Evolutionary conservation across 2,113 vertebrate species (phyloP), one percentile per base, ranked within the genome.

Genomic region (Heptranchias perlo): DNA sequence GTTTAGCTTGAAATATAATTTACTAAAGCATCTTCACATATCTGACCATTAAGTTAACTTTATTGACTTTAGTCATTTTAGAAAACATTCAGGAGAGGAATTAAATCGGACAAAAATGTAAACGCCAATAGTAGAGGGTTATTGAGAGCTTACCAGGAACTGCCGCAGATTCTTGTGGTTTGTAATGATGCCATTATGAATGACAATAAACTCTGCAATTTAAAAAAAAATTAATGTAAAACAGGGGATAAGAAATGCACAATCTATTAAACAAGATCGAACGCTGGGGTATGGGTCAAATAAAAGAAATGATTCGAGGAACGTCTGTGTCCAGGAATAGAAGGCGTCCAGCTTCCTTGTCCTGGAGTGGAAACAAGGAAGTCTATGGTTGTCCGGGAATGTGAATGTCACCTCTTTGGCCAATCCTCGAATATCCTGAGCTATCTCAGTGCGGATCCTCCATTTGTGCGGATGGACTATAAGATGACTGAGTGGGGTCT

Each of bases 151-250:
- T 95, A 96, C 96, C 96, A 96, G 91, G 91, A 96, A 96, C 69
- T 1, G 69, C 25, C 35, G 58, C 65, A 96, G 69, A 58, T 95
- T 65, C 67, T 76, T 96, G 91, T 95, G 64, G 91, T 96, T 96
- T 16, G 96, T 96, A 76, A 96, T 96, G 64, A 96, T 96, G 23
- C 96, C 96, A 76, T 96, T 96, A 52, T 96, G 96, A 44, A 96
- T 96, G 39, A 96, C 96, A 8, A 96, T 62, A 95, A 96, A 96
- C 52, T 96, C 96, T 96, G 69, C 44, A 94, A 76, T 61, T 62
- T 18, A 54, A 96, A 89, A 89, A 67, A 49, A 69, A 31, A 31
- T 73, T 58, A 52, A 0, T 6, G 16, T 28, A 35, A 28, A 49
- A 11, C 28, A 87, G 35, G 10, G 25, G n/a, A 35, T 7, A 73